Base-by-base conservation (phyloP, 1,140 invertebrate genomes). In the Sminthurinus signatus region DNA sequence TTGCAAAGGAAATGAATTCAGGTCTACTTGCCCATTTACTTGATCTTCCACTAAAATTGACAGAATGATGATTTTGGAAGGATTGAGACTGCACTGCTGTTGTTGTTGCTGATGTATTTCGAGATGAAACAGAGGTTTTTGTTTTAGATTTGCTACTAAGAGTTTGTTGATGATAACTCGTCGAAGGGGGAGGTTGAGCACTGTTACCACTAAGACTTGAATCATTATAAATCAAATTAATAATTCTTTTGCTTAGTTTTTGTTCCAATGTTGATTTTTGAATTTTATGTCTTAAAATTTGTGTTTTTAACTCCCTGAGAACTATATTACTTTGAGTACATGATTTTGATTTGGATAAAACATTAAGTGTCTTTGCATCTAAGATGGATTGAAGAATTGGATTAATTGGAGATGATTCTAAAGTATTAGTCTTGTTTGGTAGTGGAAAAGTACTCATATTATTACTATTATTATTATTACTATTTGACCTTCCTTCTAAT, bases 1-100 rank as follows among this genome's bases (percentile, higher is more conserved):
- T n/a, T n/a, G n/a, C n/a, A n/a, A n/a, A n/a, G n/a, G n/a, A n/a
- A n/a, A n/a, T 48, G 19, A 48, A 23, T 48, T 48, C 46, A 15
- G 50, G 50, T 28, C 27, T 52, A 28, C 14, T 27, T 52, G 50
- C 50, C 50, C 50, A 52, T 23, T 52, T 52, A 23, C 50, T 48
- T n/a, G n/a, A n/a, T n/a, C n/a, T n/a, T n/a, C n/a, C n/a, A n/a
- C n/a, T n/a, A n/a, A n/a, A n/a, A n/a, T n/a, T n/a, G n/a, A n/a
- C n/a, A n/a, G n/a, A n/a, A n/a, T n/a, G n/a, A n/a, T n/a, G n/a
- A n/a, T n/a, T n/a, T n/a, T n/a, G n/a, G n/a, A n/a, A n/a, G n/a
- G n/a, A n/a, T n/a, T n/a, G n/a, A n/a, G n/a, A n/a, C n/a, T n/a
- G n/a, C n/a, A n/a, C n/a, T n/a, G n/a, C n/a, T n/a, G n/a, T n/a